Base-by-base conservation (phyloP, 2,113 vertebrate genomes). In the Nanger granti region DNA sequence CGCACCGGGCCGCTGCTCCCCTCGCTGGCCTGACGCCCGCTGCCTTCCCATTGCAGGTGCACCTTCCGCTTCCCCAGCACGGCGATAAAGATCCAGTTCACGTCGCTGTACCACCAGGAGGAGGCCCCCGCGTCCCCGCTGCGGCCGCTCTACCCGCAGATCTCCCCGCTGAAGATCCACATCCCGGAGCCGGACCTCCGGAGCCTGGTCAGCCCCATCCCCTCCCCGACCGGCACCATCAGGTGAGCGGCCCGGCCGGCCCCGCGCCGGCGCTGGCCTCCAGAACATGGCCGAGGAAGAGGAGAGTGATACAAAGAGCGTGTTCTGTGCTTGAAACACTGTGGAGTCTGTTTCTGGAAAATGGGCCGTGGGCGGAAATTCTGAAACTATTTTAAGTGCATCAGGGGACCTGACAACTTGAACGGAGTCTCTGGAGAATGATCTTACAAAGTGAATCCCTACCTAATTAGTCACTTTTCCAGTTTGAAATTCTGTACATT, bases 41-140 rank as follows among this genome's bases (percentile, higher is more conserved):
- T 80, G 5, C 55, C 52, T 59, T 66, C 5, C 44, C 3, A 0
- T 93, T 66, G 8, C 98, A 99, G 99, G 98, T 99, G 99, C 98
- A 99, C 99, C 79, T 99, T 99, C 97, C 99, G 99, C 57, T 99
- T 99, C 97, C 99, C 99, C 94, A 99, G 99, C 98, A 99, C 99
- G 0, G 99, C 99, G 82, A 99, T 99, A 98, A 99, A 99, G 99
- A 99, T 99, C 98, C 99, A 99, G 98, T 99, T 99, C 95, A 99
- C 99, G 0, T 99, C 99, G 8, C 99, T 99, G 95, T 99, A 99
- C 98, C 99, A 99, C 87, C 98, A 98, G 59, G 99, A 99, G 90
- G 99, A 99, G 95, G 98, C 99, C 17, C 99, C 99, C 2, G 98
- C 99, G 0, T 99, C 99, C 17, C 99, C 99, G 0, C 99, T 99